Percentiles rank a stretch among this genome's conserved stretches.
Conservation (phyloP, 2,888 invertebrate genomes). For the Phragmatobia fuliginosa region DNA sequence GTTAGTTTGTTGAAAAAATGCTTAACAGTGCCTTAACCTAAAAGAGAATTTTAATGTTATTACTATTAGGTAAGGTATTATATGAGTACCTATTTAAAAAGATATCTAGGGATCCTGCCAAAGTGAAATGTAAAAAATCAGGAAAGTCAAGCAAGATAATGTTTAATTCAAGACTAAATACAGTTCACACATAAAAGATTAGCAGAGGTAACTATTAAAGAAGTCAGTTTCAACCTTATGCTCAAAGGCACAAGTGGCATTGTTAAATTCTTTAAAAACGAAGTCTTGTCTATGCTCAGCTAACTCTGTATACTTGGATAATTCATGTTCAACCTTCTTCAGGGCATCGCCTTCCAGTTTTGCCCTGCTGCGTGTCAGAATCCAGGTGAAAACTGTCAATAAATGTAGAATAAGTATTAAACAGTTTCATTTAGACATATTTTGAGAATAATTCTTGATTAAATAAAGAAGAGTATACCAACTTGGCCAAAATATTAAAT, state of each 20-base stretch:
- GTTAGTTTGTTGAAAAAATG: too few relatives aligned
- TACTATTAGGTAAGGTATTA: too few relatives aligned
- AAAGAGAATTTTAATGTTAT: too few relatives aligned
- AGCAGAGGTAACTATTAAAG: conserved; percentile 79
- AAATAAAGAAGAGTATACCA: too few relatives aligned
- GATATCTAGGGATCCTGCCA: too few relatives aligned
- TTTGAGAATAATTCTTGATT: not conserved
- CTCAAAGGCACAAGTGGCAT: conserved; percentile 65
- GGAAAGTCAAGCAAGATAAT: not conserved
- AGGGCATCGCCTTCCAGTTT: conserved; percentile 67
- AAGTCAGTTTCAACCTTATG: conserved; percentile 70
- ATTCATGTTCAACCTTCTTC: conserved; percentile 68
- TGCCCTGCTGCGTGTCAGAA: conserved; percentile 71
- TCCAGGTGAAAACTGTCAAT: conserved; percentile 77
- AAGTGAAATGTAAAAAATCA: not conserved
- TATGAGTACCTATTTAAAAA: too few relatives aligned
- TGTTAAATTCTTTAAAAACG: conserved; percentile 74
- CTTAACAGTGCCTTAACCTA: too few relatives aligned
- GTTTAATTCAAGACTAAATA: not conserved
- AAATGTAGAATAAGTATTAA: conserved; percentile 1
- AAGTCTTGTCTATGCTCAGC: conserved; percentile 71
- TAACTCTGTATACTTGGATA: conserved; percentile 75
- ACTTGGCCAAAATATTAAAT: too few relatives aligned
- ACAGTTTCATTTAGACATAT: not conserved
- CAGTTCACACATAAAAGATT: conserved; percentile 21